phyloP scores from a whole-genome alignment of 2,113 vertebrate species.

The Dipodomys stephensi region DNA sequence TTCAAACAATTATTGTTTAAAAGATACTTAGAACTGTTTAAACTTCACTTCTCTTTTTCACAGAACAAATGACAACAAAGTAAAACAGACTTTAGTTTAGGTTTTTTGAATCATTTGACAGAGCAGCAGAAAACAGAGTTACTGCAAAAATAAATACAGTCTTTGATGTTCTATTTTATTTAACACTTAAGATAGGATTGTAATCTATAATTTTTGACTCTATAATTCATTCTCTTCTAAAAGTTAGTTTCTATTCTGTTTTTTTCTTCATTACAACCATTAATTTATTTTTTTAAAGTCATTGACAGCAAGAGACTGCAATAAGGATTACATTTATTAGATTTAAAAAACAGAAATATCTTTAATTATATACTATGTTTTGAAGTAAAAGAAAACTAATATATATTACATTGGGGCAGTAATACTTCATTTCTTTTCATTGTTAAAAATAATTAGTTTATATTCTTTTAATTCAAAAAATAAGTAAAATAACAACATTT shows the following conservation, averaged over 20 bases:
- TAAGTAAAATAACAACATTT: neutral
- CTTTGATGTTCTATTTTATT: neutral
- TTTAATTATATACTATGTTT: slow-evolving; percentile 14
- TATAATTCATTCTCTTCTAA: neutral
- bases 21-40: neutral
- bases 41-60: neutral
- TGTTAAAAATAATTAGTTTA: slow-evolving; percentile 11
- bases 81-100: neutral
- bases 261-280: slow-evolving; percentile 21
- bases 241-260: no score
- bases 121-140: neutral
- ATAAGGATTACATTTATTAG: neutral
- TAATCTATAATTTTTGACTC: neutral
- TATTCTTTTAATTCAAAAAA: neutral
- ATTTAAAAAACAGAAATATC: neutral
- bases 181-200: neutral
- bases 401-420: neutral
- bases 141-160: neutral
- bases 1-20: slow-evolving; percentile 10
- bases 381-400: neutral
- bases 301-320: neutral
- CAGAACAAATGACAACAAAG: neutral
- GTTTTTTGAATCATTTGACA: neutral
- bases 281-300: neutral
- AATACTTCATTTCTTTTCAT: neutral